These are phyloP conservation scores for Heterodera filipjevi DNA, from an alignment of 2,888 invertebrate genomes.

Conservation along the genomic window DNA sequence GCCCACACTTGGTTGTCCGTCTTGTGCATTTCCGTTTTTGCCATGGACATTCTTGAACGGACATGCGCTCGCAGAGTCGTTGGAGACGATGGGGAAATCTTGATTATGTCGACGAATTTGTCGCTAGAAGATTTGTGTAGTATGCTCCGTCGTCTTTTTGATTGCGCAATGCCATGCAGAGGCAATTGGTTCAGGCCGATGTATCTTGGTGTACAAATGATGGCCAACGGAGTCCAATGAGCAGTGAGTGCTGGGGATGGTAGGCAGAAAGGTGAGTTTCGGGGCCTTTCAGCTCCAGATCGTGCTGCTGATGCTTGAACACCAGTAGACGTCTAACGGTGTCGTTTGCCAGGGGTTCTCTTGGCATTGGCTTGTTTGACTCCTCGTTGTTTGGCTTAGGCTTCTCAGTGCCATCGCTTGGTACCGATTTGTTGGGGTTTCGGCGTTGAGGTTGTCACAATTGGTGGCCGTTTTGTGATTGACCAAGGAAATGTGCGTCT, in stretches of 20 bases:
- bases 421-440: no score
- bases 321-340: background rate
- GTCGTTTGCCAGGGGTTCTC: background rate
- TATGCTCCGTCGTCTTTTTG: background rate
- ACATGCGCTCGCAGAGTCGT: background rate
- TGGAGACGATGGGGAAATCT: background rate
- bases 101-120: background rate
- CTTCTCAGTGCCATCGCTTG: background rate
- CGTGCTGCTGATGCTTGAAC: background rate
- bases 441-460: background rate
- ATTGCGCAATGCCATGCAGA: background rate
- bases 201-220: background rate
- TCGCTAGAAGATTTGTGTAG: slow-evolving; percentile 2
- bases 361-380: background rate
- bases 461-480: background rate
- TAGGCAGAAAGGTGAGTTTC: background rate
- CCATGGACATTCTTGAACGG: background rate
- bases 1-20: background rate
- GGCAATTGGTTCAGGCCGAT: background rate
- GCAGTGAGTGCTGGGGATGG: background rate
- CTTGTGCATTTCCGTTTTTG: background rate
- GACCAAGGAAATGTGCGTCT: background rate
- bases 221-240: background rate
- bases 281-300: background rate
- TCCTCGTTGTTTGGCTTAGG: background rate